A percentile compares a stretch with the other conserved stretches of the same genome.
These are phyloP conservation scores for Vespertilio murinus DNA, from an alignment of 2,797 vertebrate genomes.

Conservation along the genomic window DNA sequence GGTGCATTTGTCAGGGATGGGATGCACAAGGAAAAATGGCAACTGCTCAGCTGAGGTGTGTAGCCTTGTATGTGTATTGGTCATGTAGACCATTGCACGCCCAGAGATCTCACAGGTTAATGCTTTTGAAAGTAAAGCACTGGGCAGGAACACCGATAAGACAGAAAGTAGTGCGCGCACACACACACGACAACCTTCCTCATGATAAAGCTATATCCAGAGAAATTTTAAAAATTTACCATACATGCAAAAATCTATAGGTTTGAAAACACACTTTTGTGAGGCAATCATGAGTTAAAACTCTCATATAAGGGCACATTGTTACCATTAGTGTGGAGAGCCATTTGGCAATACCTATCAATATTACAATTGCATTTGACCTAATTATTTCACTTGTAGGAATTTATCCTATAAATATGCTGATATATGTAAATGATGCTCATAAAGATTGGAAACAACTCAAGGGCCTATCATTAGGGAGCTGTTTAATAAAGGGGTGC, in stretches of 20 bases:
- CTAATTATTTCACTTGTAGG: neutral
- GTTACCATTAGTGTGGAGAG: neutral
- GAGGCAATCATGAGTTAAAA: neutral
- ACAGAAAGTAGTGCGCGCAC: neutral
- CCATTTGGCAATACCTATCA: neutral
- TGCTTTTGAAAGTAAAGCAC: neutral
- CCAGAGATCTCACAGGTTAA: neutral
- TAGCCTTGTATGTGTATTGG: neutral
- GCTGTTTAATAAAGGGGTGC: neutral
- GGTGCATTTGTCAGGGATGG: neutral
- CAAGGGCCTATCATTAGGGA: neutral
- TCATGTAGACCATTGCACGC: neutral
- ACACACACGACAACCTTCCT: neutral
- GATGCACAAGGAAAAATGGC: neutral
- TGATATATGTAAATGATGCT: neutral
- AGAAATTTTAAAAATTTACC: neutral
- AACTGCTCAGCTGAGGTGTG: neutral
- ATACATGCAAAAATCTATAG: neutral
- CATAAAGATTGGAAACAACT: neutral
- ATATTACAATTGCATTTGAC: neutral
- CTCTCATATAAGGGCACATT: neutral
- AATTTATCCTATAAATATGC: neutral
- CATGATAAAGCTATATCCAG: neutral
- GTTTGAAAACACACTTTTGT: neutral
- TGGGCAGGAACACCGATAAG: neutral